Evolutionary conservation across 2,888 invertebrate species (phyloP).

Genomic region (Hirtodrosophila histrioides): DNA sequence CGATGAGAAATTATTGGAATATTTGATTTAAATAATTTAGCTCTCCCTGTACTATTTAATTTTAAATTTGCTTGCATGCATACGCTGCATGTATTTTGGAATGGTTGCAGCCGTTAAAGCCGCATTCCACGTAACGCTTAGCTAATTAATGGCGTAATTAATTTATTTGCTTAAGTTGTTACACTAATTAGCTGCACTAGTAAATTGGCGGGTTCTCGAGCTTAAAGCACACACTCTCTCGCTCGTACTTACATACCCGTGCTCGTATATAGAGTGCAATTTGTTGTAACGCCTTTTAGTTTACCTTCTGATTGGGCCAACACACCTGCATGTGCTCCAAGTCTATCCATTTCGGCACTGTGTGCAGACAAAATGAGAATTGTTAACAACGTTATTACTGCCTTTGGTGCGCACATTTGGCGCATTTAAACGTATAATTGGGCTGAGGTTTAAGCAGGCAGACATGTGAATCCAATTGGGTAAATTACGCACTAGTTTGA

Average conservation of each 20-base stretch:
- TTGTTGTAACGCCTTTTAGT: conserved; percentile 41
- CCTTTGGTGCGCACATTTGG: not conserved
- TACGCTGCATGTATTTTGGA: conserved; percentile 21
- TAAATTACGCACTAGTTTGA: not conserved
- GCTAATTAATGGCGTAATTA: conserved; percentile 64
- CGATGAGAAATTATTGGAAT: no score
- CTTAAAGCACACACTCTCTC: conserved; percentile 7
- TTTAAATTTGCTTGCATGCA: not conserved
- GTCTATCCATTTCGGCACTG: conserved; percentile 16
- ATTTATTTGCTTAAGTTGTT: conserved; percentile 50
- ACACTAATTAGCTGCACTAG: conserved; percentile 53
- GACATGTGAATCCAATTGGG: conserved; percentile 20
- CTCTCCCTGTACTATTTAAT: no score
- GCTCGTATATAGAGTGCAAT: conserved; percentile 24
- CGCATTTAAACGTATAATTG: conserved; percentile 26
- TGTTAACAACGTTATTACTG: conserved; percentile 34
- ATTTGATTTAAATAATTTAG: no score
- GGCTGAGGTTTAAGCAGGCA: conserved; percentile 4
- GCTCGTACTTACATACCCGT: not conserved
- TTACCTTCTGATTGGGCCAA: conserved; percentile 34
- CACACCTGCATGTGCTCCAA: conserved; percentile 5
- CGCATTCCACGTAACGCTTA: conserved; percentile 54
- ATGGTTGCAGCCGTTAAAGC: conserved; percentile 37
- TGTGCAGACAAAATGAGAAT: conserved; percentile 26
- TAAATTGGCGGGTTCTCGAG: conserved; percentile 49